Percentiles rank a stretch among this genome's conserved stretches.
Conservation (phyloP, 2,113 vertebrate species). For the Oceanodroma tethys region DNA sequence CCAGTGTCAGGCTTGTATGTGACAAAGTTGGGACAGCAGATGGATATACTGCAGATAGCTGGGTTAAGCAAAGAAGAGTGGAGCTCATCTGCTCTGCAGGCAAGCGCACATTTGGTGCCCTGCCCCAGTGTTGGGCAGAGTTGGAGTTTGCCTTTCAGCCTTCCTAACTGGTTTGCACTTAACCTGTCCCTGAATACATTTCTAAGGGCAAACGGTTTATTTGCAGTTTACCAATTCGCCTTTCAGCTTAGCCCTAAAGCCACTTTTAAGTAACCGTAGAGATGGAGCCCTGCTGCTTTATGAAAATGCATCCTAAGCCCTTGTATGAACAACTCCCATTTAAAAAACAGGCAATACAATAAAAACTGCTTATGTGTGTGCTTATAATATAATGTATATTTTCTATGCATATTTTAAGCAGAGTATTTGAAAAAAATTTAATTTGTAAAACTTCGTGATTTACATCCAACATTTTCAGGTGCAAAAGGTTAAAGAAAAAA, state of each 20-base stretch:
- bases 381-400: background rate
- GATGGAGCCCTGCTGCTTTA: background rate
- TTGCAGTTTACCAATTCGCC: background rate
- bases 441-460: background rate
- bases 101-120: background rate
- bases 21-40: background rate
- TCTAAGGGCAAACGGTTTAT: background rate
- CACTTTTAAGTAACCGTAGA: background rate
- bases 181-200: background rate
- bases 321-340: background rate
- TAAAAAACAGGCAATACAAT: background rate
- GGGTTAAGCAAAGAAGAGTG: background rate
- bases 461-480: background rate
- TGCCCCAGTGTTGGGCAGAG: background rate
- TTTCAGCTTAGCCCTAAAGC: background rate
- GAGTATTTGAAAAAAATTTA: background rate
- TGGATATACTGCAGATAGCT: background rate
- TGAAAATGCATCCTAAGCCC: background rate
- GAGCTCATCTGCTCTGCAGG: background rate
- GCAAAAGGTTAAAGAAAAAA: constrained; percentile 23
- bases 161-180: background rate
- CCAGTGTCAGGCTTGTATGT: background rate
- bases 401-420: background rate
- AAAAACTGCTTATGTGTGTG: background rate
- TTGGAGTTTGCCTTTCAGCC: background rate